Conservation (phyloP, 2,888 invertebrate species). For the Tipula confusa region DNA sequence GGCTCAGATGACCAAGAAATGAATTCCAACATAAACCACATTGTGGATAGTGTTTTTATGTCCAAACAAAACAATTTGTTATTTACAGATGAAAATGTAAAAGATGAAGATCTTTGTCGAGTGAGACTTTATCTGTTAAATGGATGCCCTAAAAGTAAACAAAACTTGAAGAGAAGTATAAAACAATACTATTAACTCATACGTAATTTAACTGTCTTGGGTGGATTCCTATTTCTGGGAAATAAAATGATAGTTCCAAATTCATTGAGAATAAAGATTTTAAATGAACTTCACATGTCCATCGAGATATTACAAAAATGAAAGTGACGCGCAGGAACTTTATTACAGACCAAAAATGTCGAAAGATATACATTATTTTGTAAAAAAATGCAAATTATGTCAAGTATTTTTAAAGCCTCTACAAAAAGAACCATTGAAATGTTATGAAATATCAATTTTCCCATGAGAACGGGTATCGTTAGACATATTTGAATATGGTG, state of each 20-base stretch:
- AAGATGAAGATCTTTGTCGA: not conserved
- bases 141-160: too few relatives aligned
- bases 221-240: not conserved
- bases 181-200: not conserved
- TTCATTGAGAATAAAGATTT: too few relatives aligned
- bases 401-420: constrained; percentile 35
- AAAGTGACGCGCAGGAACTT: constrained; percentile 35
- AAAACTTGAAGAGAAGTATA: too few relatives aligned
- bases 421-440: constrained; percentile 36
- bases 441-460: too few relatives aligned
- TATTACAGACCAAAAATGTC: constrained; percentile 36
- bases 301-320: constrained; percentile 36
- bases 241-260: too few relatives aligned
- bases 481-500: constrained; percentile 37
- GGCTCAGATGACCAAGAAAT: too few relatives aligned
- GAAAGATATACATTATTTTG: constrained; percentile 33
- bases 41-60: constrained; percentile 33
- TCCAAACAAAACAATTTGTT: constrained; percentile 30
- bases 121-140: not conserved
- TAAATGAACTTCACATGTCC: not conserved
- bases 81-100: not conserved
- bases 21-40: too few relatives aligned
- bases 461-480: constrained; percentile 36
- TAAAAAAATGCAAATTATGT: constrained; percentile 33
- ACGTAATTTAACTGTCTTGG: not conserved